phyloP scores from a whole-genome alignment of 2,888 invertebrate genomes.

The Lissonota sp. region DNA sequence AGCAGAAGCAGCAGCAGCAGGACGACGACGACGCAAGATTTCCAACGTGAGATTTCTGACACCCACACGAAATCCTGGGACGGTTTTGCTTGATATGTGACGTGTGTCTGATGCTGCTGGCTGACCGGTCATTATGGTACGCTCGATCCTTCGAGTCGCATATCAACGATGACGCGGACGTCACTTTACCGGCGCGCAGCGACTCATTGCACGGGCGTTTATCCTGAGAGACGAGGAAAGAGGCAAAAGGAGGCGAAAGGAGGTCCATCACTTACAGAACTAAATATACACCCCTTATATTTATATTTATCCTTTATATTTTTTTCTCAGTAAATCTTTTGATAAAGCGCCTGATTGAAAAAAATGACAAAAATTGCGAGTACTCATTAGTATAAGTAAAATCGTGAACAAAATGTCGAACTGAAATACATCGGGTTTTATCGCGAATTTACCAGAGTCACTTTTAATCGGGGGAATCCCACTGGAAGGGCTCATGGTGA shows the following conservation, averaged over 20 bases:
- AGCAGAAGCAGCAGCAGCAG: constrained; percentile 44
- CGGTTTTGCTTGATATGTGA: constrained; percentile 55
- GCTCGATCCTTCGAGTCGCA: constrained; percentile 64
- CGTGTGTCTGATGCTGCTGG: constrained; percentile 61
- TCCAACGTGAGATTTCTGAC: constrained; percentile 68
- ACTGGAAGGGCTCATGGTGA: constrained; percentile 22
- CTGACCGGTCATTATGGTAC: constrained; percentile 74
- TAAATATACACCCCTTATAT: constrained; percentile 42
- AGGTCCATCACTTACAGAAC: constrained; percentile 47
- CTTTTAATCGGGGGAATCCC: constrained; percentile 68
- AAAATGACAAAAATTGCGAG: no score
- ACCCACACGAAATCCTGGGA: constrained; percentile 67
- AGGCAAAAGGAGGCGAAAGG: constrained; percentile 55
- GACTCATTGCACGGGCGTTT: constrained; percentile 55
- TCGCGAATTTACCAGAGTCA: constrained; percentile 77
- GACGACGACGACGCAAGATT: constrained; percentile 51
- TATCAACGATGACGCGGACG: constrained; percentile 44
- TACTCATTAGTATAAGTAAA: no score
- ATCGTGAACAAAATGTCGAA: not conserved
- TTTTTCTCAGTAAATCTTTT: no score
- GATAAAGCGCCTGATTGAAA: no score
- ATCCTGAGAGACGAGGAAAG: constrained; percentile 61
- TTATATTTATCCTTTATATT: no score
- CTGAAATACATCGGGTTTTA: constrained; percentile 69
- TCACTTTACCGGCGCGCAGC: constrained; percentile 45